Percentiles rank a stretch among this genome's conserved stretches.
phyloP scores from a whole-genome alignment of 2,888 invertebrate species.

The Agrochola litura region DNA sequence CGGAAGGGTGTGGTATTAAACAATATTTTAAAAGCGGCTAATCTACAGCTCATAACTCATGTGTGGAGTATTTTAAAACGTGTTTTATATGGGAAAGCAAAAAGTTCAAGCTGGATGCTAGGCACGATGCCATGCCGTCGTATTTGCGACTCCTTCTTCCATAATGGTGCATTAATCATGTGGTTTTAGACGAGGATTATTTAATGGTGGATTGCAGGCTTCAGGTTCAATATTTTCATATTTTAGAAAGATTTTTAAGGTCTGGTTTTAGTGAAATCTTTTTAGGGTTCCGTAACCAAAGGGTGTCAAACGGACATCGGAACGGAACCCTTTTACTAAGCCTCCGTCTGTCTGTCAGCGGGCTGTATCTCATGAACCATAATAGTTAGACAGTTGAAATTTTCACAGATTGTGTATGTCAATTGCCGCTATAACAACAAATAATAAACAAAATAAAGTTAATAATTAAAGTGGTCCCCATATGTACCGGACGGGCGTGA shows the following conservation, averaged over 20 bases:
- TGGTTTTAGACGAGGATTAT: conserved; percentile 46
- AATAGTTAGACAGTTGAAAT: too few relatives aligned
- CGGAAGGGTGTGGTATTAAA: conserved; percentile 54
- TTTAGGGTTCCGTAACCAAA: neutral
- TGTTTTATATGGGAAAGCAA: conserved; percentile 58
- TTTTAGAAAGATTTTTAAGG: neutral
- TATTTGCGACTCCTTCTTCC: conserved; percentile 54
- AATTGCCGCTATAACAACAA: too few relatives aligned
- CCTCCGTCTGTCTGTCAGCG: too few relatives aligned
- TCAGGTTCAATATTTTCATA: conserved; percentile 24
- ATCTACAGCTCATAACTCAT: conserved; percentile 62
- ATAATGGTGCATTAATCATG: conserved; percentile 58
- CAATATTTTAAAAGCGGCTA: conserved; percentile 62
- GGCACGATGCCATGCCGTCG: conserved; percentile 18
- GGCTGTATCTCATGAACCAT: too few relatives aligned
- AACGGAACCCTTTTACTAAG: too few relatives aligned
- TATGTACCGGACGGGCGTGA: too few relatives aligned
- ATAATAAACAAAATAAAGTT: too few relatives aligned
- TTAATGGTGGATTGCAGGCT: conserved; percentile 24
- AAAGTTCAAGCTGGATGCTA: conserved; percentile 49
- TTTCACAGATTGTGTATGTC: too few relatives aligned
- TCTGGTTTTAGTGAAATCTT: neutral
- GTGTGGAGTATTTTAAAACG: conserved; percentile 53
- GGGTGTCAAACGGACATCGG: too few relatives aligned
- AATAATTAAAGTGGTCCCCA: too few relatives aligned